A percentile compares a stretch with the other conserved stretches of the same genome.
phyloP scores from a whole-genome alignment of 1,140 invertebrate genomes.

The Drosophila santomea region DNA sequence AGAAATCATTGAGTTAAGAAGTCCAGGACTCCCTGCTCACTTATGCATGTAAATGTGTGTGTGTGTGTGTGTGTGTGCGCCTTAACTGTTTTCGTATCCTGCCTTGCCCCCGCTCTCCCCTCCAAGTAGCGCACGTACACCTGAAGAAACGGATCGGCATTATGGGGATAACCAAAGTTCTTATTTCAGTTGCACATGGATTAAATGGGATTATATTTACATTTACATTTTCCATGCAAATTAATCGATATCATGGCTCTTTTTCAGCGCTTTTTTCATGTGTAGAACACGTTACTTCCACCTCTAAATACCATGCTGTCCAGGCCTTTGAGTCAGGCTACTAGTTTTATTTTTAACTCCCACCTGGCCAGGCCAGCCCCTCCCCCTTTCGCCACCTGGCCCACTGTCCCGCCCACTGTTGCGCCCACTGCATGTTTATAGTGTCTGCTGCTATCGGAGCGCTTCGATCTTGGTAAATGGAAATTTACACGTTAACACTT shows the following conservation, averaged over 20 bases:
- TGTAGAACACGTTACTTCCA: constrained; percentile 46
- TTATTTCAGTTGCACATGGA: too few relatives aligned
- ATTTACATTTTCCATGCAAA: too few relatives aligned
- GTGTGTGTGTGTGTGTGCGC: constrained; percentile 46
- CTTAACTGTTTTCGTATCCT: constrained; percentile 11
- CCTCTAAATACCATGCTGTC: constrained; percentile 58
- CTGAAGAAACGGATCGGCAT: background rate
- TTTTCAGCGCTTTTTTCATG: background rate
- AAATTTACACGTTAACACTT: constrained; percentile 83
- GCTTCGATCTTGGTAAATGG: constrained; percentile 81
- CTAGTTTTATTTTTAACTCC: constrained; percentile 67
- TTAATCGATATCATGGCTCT: background rate
- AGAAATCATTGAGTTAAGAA: constrained; percentile 83
- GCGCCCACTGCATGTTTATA: constrained; percentile 66
- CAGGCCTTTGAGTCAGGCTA: constrained; percentile 49
- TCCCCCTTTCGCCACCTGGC: constrained; percentile 4
- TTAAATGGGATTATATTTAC: too few relatives aligned
- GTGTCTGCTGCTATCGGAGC: constrained; percentile 72
- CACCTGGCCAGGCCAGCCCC: background rate
- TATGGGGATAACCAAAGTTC: background rate
- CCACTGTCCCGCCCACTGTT: constrained; percentile 25
- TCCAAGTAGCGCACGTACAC: constrained; percentile 12
- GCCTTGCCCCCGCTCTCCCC: background rate
- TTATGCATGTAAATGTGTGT: constrained; percentile 77
- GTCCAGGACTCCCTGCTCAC: constrained; percentile 56